Evolutionary conservation across 2,888 invertebrate genomes (phyloP).

Genomic region (Odontocerum albicorne): DNA sequence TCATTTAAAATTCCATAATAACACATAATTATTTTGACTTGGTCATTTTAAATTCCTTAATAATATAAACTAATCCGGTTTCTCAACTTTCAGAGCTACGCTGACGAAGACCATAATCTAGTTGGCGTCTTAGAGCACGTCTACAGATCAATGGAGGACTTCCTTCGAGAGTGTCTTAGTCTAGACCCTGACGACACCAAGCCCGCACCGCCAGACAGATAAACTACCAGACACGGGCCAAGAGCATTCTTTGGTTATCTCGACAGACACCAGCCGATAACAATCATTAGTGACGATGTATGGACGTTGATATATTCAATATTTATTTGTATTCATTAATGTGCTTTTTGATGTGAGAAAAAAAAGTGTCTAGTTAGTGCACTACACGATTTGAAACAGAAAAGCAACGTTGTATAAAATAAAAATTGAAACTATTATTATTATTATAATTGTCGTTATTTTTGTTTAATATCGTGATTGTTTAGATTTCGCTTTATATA

Average conservation of each 20-base stretch:
- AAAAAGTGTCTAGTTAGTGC: no score
- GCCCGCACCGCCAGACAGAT: slow-evolving; percentile 62
- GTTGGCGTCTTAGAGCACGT: slow-evolving; percentile 86
- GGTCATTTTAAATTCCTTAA: no score
- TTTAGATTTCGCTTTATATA: no score
- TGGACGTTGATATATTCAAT: not conserved
- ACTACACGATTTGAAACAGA: no score
- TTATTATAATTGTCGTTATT: no score
- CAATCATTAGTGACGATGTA: slow-evolving; percentile 1
- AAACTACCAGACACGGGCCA: no score
- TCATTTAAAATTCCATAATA: no score
- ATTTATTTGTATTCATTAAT: slow-evolving; percentile 2
- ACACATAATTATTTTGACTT: no score
- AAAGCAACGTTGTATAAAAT: no score
- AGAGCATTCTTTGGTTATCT: not conserved
- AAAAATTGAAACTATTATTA: no score
- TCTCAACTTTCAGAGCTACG: slow-evolving; percentile 73
- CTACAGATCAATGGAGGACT: slow-evolving; percentile 92
- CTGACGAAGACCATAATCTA: slow-evolving; percentile 87
- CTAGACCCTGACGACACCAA: slow-evolving; percentile 77
- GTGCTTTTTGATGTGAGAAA: slow-evolving; percentile 1
- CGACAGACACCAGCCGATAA: not conserved
- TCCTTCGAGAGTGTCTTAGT: slow-evolving; percentile 86
- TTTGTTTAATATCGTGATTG: no score
- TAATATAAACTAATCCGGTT: no score